A percentile compares a stretch with the other conserved stretches of the same genome.
Conservation (phyloP, 2,113 vertebrate species). For the Channa maculata region DNA sequence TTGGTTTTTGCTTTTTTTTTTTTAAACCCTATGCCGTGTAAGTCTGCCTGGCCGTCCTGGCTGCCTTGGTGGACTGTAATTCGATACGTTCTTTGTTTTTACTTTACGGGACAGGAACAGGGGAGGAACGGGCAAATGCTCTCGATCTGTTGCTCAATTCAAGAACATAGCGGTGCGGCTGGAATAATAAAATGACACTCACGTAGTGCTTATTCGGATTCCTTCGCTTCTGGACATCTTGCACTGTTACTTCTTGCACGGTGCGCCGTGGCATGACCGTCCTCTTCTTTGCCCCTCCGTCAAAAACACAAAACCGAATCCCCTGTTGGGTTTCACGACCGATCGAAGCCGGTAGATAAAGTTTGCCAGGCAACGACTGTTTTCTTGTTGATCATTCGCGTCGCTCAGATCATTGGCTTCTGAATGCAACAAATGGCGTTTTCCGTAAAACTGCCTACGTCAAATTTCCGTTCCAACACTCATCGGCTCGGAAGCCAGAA, state of each 20-base stretch:
- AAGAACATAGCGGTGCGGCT: neutral
- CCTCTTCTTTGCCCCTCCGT: slow-evolving; percentile 37
- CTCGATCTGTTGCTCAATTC: slow-evolving; percentile 8
- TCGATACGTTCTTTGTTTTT: slow-evolving; percentile 80
- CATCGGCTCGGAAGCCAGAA: slow-evolving; percentile 36
- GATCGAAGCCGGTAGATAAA: slow-evolving; percentile 64
- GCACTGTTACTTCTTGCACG: slow-evolving; percentile 84
- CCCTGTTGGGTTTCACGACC: slow-evolving; percentile 18
- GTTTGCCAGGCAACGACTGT: slow-evolving; percentile 44
- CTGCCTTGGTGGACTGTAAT: slow-evolving; percentile 67
- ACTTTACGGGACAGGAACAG: slow-evolving; percentile 50
- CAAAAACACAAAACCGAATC: slow-evolving; percentile 26
- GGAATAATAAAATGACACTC: slow-evolving; percentile 46
- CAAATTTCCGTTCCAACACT: slow-evolving; percentile 51
- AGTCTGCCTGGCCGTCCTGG: neutral
- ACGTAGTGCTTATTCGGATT: slow-evolving; percentile 87
- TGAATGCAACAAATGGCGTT: slow-evolving; percentile 29
- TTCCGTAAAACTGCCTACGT: slow-evolving; percentile 35
- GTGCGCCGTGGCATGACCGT: slow-evolving; percentile 83
- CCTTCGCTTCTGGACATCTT: slow-evolving; percentile 86
- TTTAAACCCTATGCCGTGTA: neutral
- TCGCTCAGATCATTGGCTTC: slow-evolving; percentile 13
- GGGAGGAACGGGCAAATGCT: slow-evolving; percentile 5
- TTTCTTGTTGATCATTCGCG: slow-evolving; percentile 65
- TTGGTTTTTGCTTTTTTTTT: neutral